These are phyloP conservation scores for Rhopalosiphum maidis DNA, from an alignment of 1,140 invertebrate genomes.

Conservation along the genomic window DNA sequence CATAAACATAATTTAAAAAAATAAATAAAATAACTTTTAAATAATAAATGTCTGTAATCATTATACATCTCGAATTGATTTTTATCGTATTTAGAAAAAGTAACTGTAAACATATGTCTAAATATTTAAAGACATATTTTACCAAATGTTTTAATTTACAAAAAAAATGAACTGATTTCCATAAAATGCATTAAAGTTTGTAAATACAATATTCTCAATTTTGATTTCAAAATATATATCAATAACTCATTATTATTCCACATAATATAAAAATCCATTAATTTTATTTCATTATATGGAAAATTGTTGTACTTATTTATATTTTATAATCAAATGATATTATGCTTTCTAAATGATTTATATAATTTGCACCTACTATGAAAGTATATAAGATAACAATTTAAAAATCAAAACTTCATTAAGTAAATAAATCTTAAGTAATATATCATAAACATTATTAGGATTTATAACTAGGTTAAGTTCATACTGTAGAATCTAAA, in stretches of 20 bases:
- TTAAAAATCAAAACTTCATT: neutral
- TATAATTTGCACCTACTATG: neutral
- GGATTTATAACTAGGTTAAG: neutral
- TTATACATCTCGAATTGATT: neutral
- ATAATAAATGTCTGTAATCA: neutral
- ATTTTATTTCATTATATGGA: neutral
- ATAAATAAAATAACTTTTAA: too few species aligned
- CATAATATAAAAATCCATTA: neutral
- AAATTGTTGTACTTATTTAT: neutral
- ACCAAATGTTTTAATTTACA: neutral
- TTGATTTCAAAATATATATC: neutral
- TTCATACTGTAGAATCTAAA: too few species aligned
- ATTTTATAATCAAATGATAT: constrained; percentile 4
- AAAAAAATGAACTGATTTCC: neutral
- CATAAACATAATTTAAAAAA: too few species aligned
- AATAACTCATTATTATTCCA: neutral
- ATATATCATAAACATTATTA: neutral
- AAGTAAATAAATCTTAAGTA: neutral
- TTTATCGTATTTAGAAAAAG: neutral
- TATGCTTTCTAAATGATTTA: neutral
- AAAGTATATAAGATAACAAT: neutral
- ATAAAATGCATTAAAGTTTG: neutral
- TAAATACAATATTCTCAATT: neutral
- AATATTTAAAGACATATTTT: neutral
- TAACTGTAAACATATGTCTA: too few species aligned